Evolutionary conservation across 2,113 vertebrate genomes (phyloP).

Genomic region (Callionymus lyra): DNA sequence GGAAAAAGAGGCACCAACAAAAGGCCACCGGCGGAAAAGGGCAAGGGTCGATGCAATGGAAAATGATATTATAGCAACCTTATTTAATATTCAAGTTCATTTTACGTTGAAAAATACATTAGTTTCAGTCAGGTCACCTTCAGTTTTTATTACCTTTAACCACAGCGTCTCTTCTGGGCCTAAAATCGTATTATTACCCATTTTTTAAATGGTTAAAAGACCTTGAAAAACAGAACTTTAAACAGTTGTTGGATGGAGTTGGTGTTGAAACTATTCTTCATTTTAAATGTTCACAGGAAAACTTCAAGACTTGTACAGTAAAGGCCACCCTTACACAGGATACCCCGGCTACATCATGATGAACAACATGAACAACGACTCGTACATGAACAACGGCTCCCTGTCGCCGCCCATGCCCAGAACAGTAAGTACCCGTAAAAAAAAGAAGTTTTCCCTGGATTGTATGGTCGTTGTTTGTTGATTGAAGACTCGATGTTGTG

Average conservation of each 20-base stretch:
- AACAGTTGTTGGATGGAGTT: too few species aligned
- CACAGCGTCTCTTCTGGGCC: not conserved
- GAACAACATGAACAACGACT: conserved; percentile 93
- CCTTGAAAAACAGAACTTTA: not conserved
- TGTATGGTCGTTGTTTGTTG: too few species aligned
- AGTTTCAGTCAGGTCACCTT: not conserved
- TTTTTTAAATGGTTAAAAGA: too few species aligned
- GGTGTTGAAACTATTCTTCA: not conserved
- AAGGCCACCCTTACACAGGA: conserved; percentile 82
- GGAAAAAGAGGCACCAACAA: conserved; percentile 50
- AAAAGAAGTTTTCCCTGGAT: too few species aligned
- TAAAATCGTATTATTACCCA: too few species aligned
- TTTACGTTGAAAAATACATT: too few species aligned
- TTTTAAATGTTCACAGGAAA: conserved; percentile 66
- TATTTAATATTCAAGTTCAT: too few species aligned
- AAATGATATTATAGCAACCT: conserved; percentile 41
- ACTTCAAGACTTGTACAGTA: conserved; percentile 87
- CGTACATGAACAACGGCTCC: conserved; percentile 96
- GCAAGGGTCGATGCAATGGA: conserved; percentile 45
- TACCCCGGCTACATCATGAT: conserved; percentile 99
- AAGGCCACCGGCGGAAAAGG: conserved; percentile 36
- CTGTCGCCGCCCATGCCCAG: conserved; percentile 93
- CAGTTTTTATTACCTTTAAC: not conserved
- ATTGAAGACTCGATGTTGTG: too few species aligned
- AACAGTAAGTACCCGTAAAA: conserved; percentile 83